Evolutionary conservation across 2,888 invertebrate species (phyloP), one percentile per base, ranked within the genome.

Genomic region (Anaspis maculata): DNA sequence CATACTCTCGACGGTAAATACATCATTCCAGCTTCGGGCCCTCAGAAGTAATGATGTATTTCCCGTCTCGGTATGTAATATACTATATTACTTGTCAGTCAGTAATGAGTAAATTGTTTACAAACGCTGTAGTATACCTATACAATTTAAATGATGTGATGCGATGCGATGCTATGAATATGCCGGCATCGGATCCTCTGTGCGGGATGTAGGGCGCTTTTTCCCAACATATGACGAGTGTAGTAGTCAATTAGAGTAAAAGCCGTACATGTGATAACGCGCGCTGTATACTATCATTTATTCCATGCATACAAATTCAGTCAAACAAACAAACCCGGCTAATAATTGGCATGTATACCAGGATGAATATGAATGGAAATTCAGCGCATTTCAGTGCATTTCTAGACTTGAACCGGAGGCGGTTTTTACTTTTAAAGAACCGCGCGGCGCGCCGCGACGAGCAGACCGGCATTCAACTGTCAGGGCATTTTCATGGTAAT

Each of bases 401-500:
- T 49, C 48, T 49, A 47, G 45, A 45, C 45, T 40, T 31, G 29
- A 36, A 44, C 54, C 49, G 41, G 44, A 49, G 51, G 57, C 55
- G 46, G 11, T 44, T 52, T 48, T 41, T 52, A 50, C 51, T 49
- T 51, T 46, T 43, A 53, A 55, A 48, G 50, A 49, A 54, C 48
- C n/a, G n/a, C n/a, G n/a, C n/a, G n/a, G n/a, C n/a, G n/a, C n/a
- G n/a, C n/a, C n/a, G n/a, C n/a, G n/a, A n/a, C n/a, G n/a, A n/a
- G n/a, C 51, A 46, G 40, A 39, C 49, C 41, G 36, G 54, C 44
- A 64, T 64, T 64, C 62, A 64, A 52, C 64, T 64, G 64, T 64
- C 64, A 62, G 54, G 56, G 53, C 60, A 62, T 64, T 63, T 63
- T 63, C 59, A 64, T 63, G 63, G 54, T 63, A 64, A 64, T 63